Conservation (phyloP, 2,113 vertebrate genomes). For the Brienomyrus brachyistius region DNA sequence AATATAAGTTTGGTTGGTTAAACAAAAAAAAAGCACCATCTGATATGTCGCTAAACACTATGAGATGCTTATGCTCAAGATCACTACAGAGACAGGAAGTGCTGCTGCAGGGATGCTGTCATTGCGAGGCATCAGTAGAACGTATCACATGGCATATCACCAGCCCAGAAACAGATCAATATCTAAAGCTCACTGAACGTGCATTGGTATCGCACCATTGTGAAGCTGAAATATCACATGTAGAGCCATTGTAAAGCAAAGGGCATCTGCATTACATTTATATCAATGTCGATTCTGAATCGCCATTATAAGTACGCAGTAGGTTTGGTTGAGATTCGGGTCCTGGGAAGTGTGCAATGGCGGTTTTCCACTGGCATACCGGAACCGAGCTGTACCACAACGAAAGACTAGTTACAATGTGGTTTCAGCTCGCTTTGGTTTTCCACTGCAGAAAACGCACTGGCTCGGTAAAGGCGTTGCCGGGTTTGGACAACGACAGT, state of each 20-base stretch:
- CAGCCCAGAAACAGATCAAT: not conserved
- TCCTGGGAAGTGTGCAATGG: not conserved
- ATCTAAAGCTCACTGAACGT: not conserved
- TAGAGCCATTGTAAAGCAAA: not conserved
- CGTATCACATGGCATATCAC: not conserved
- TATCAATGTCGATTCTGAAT: not conserved
- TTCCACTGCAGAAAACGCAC: not conserved
- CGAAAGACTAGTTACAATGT: not conserved
- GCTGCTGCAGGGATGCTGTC: not conserved
- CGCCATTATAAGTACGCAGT: not conserved
- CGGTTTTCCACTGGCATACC: not conserved
- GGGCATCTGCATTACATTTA: not conserved
- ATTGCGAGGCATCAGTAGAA: not conserved
- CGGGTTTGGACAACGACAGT: not conserved
- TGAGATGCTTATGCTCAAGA: not conserved
- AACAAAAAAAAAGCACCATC: not conserved
- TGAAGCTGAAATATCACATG: not conserved
- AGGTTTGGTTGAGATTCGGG: not conserved
- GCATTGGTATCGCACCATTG: not conserved
- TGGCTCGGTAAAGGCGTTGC: not conserved
- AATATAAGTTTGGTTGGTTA: not conserved
- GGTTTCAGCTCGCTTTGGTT: not conserved
- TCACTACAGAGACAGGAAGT: not conserved
- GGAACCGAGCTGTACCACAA: not conserved
- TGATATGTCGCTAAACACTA: not conserved